Evolutionary conservation across 1,140 invertebrate species (phyloP).

Genomic region (Sitophilus oryzae): DNA sequence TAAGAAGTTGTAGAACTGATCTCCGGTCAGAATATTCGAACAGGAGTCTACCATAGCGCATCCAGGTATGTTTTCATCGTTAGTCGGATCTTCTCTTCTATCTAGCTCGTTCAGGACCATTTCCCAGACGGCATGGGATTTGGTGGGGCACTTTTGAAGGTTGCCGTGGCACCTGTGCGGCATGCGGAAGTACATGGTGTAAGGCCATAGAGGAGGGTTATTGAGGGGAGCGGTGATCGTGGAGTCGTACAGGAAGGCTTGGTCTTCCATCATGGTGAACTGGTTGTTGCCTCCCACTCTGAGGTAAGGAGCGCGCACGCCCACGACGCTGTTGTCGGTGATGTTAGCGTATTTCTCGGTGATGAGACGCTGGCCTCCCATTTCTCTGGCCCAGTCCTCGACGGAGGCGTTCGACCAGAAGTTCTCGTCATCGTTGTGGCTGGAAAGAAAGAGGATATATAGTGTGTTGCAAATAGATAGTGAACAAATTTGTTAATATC

Average conservation of each 20-base stretch:
- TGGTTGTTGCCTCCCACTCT: slow-evolving; percentile 93
- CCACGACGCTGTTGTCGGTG: slow-evolving; percentile 90
- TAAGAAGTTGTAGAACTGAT: slow-evolving; percentile 93
- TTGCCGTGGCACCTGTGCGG: slow-evolving; percentile 92
- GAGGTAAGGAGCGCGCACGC: slow-evolving; percentile 87
- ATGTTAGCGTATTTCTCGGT: slow-evolving; percentile 89
- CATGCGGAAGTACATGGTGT: slow-evolving; percentile 97
- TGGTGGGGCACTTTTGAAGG: slow-evolving; percentile 85
- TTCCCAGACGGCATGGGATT: slow-evolving; percentile 91
- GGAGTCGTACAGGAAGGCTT: slow-evolving; percentile 92
- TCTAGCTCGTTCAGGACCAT: slow-evolving; percentile 98
- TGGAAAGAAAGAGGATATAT: slow-evolving; percentile 45
- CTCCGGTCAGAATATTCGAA: slow-evolving; percentile 86
- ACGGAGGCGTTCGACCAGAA: slow-evolving; percentile 92
- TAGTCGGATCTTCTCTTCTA: slow-evolving; percentile 82
- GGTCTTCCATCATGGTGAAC: slow-evolving; percentile 97
- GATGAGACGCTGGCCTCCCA: slow-evolving; percentile 92
- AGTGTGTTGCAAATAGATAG: too few relatives aligned
- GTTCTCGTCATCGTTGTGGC: slow-evolving; percentile 85
- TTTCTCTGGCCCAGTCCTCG: slow-evolving; percentile 94
- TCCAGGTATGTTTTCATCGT: slow-evolving; percentile 86
- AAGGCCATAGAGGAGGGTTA: slow-evolving; percentile 92
- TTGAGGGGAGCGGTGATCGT: slow-evolving; percentile 89
- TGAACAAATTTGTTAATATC: too few relatives aligned
- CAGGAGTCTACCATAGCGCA: slow-evolving; percentile 97